Evolutionary conservation across 2,113 vertebrate species (phyloP).

Genomic region (Synodontis membranacea): DNA sequence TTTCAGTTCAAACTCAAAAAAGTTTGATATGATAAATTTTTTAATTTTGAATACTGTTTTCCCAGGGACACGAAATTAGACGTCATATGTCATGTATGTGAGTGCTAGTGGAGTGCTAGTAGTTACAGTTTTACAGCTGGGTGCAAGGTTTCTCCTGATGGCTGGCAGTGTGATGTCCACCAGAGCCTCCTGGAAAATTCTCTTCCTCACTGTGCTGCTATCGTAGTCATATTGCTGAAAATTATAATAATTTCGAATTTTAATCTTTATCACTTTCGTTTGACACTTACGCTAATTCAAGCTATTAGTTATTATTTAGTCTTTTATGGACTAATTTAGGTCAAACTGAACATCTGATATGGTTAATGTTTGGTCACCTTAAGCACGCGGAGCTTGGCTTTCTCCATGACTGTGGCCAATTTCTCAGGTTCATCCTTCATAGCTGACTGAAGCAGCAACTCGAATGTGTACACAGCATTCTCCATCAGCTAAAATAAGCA

Average conservation of each 20-base stretch:
- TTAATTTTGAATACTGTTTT: background rate
- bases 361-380: slow-evolving; percentile 69
- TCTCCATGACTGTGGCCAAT: slow-evolving; percentile 73
- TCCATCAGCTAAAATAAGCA: slow-evolving; percentile 76
- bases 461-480: slow-evolving; percentile 81
- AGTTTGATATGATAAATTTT: background rate
- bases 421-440: slow-evolving; percentile 67
- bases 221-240: slow-evolving; percentile 86
- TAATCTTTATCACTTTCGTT: no score
- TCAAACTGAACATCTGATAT: background rate
- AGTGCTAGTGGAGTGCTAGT: no score
- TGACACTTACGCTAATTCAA: no score
- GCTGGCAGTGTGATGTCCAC: slow-evolving; percentile 82
- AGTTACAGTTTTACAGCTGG: slow-evolving; percentile 79
- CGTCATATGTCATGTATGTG: background rate
- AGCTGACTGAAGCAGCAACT: slow-evolving; percentile 71
- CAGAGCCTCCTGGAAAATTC: slow-evolving; percentile 82
- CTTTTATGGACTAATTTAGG: background rate
- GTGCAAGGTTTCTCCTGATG: slow-evolving; percentile 78
- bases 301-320: background rate
- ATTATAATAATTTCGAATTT: no score
- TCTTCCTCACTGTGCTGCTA: slow-evolving; percentile 83
- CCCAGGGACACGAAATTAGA: background rate
- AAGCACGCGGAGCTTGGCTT: slow-evolving; percentile 82
- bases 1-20: background rate